These are phyloP conservation scores for Adoxophyes honmai DNA, from an alignment of 1,140 invertebrate species.

Conservation along the genomic window DNA sequence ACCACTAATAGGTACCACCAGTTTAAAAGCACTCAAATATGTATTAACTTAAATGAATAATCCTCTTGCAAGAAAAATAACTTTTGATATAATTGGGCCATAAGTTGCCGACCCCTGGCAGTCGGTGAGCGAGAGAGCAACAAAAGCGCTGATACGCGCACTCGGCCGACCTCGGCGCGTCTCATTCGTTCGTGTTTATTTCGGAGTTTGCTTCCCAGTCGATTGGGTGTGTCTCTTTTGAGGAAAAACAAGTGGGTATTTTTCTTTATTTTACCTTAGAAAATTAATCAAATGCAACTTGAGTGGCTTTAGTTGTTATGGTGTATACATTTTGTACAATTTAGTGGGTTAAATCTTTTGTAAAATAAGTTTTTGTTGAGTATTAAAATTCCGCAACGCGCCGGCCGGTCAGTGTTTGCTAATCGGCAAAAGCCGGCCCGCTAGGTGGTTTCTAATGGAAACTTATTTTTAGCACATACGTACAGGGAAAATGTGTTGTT, in stretches of 20 bases:
- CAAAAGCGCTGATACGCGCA: conserved; percentile 46
- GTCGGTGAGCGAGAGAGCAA: conserved; percentile 56
- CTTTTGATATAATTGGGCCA: conserved; percentile 21
- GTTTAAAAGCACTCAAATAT: too few species aligned
- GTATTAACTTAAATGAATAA: too few species aligned
- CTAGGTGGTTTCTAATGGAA: conserved; percentile 40
- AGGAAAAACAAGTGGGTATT: conserved; percentile 58
- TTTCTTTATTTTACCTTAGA: conserved; percentile 19
- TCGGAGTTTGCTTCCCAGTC: conserved; percentile 50
- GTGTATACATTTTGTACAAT: neutral
- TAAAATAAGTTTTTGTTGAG: conserved; percentile 3
- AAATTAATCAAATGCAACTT: neutral
- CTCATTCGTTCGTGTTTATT: conserved; percentile 51
- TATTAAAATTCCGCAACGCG: conserved; percentile 23
- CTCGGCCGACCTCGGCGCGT: conserved; percentile 42
- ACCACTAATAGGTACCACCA: too few species aligned
- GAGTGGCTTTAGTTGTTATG: neutral
- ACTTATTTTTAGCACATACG: conserved; percentile 54
- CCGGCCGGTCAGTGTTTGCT: conserved; percentile 41
- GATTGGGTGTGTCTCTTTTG: conserved; percentile 53
- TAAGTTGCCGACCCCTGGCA: conserved; percentile 36
- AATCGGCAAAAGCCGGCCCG: conserved; percentile 56
- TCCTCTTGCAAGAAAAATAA: neutral
- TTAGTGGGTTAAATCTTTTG: neutral
- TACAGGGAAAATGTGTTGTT: conserved; percentile 32